Base-by-base conservation (phyloP, 2,797 vertebrate genomes). In the Phoxinus dragarum region DNA sequence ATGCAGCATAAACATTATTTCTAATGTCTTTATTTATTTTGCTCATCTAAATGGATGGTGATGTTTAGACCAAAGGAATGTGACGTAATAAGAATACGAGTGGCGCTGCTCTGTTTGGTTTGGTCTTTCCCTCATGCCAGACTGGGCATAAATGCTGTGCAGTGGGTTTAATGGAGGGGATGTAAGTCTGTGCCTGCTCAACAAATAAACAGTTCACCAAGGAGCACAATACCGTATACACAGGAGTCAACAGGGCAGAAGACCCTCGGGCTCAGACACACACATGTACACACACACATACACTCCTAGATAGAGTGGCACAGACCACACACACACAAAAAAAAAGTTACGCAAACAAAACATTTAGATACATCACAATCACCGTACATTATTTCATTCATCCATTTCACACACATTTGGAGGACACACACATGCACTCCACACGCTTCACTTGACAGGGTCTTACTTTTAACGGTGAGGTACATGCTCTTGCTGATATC, bases 401-500 rank as follows among this genome's bases (percentile, higher is more conserved):
- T n/a, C 19, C 16, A 34, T 38, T n/a, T 16, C 8, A 69, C 38
- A n/a, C 68, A 71, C 38, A 67, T 16, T 34, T 66, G 61, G 31
- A 68, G n/a, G 34, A 71, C 38, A 40, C 67, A 71, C 67, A 74
- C 27, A 74, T 40, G 76, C 23, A 75, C 52, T 75, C 49, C 36
- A 76, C 31, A 79, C 0, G 73, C 47, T 85, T 68, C 80, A 61
- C 38, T 68, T 38, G 34, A 38, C 69, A 49, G 78, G 47, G 42
- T 49, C 97, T 97, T 97, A 97, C 97, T 97, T 96, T 97, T 97
- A 91, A 97, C 96, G 87, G 98, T 99, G 96, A 99, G 98, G 96
- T 98, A 99, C 98, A 99, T 99, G 97, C 98, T 99, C 96, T 99
- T 99, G 98, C 98, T 99, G 97, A 99, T 98, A 93, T 99, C 98